Conservation (phyloP, 2,888 invertebrate species). For the Phorcus lineatus region DNA sequence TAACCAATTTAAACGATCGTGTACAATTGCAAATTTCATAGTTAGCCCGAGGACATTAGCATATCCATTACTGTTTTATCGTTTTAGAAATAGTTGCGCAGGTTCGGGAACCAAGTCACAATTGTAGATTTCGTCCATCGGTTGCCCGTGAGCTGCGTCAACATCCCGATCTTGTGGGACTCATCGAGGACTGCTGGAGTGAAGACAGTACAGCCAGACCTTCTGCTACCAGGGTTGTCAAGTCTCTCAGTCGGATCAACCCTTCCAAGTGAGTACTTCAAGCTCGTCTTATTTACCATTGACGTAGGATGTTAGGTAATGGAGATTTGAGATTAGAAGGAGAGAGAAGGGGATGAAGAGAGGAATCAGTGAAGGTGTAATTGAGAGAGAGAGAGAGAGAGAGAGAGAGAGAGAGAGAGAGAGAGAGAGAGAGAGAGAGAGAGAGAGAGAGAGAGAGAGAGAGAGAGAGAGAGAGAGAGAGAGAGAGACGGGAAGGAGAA, state of each 20-base stretch:
- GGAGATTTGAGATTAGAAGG: no score
- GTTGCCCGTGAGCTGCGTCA: conserved; percentile 53
- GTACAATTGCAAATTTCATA: no score
- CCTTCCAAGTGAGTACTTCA: conserved; percentile 53
- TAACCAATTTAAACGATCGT: no score
- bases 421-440: conserved; percentile 17
- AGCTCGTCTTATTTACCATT: no score
- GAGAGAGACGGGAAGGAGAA: no score
- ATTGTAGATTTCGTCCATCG: conserved; percentile 53
- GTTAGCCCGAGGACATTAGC: no score
- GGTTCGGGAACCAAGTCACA: conserved; percentile 40
- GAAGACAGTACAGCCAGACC: conserved; percentile 61
- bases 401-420: not conserved
- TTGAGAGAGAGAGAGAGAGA: no score
- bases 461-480: conserved; percentile 19
- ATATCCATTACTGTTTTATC: not conserved
- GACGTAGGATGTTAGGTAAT: no score
- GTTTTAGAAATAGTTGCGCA: conserved; percentile 56
- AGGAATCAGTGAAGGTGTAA: no score
- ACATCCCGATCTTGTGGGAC: conserved; percentile 51
- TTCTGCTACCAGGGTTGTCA: conserved; percentile 53
- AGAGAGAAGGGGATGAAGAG: no score
- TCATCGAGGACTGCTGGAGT: conserved; percentile 64
- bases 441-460: conserved; percentile 19
- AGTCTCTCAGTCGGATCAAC: conserved; percentile 60